Conservation (phyloP, 2,113 vertebrate species). For the Petrocephalus zakoni region DNA sequence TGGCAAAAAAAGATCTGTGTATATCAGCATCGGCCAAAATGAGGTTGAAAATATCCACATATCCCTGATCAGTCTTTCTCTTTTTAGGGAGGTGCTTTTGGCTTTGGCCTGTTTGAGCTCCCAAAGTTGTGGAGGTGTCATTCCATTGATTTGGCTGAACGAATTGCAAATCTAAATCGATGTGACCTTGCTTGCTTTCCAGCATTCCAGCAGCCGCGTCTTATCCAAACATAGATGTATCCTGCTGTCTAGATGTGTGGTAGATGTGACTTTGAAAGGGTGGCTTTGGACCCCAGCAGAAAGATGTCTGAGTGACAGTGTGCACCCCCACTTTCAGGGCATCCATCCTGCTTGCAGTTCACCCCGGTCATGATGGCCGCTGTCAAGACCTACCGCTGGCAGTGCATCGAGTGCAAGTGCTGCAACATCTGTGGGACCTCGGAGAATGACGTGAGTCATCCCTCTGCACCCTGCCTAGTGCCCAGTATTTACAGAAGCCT, state of each 20-base stretch:
- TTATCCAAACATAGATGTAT: not conserved
- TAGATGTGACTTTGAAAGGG: not conserved
- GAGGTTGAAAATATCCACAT: too few species aligned
- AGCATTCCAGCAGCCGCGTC: not conserved
- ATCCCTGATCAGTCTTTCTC: too few species aligned
- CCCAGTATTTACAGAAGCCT: not conserved
- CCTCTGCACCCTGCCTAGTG: not conserved
- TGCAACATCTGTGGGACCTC: constrained; percentile 95
- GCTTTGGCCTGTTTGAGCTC: not conserved
- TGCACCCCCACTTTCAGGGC: constrained; percentile 56
- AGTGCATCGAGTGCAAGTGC: constrained; percentile 97
- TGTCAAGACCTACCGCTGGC: constrained; percentile 95
- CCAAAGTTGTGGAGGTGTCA: not conserved
- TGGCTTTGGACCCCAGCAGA: not conserved
- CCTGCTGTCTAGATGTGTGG: not conserved
- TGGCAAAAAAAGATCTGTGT: too few species aligned
- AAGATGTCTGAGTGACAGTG: not conserved
- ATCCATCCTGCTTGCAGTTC: constrained; percentile 92
- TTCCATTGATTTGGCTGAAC: not conserved
- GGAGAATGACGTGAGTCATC: constrained; percentile 80
- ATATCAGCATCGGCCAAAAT: too few species aligned
- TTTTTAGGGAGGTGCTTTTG: not conserved
- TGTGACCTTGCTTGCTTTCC: not conserved
- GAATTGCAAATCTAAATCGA: not conserved
- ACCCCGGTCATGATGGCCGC: constrained; percentile 95